A percentile compares a stretch with the other conserved stretches of the same genome.
phyloP scores from a whole-genome alignment of 2,113 vertebrate species.

The Galbula dea region DNA sequence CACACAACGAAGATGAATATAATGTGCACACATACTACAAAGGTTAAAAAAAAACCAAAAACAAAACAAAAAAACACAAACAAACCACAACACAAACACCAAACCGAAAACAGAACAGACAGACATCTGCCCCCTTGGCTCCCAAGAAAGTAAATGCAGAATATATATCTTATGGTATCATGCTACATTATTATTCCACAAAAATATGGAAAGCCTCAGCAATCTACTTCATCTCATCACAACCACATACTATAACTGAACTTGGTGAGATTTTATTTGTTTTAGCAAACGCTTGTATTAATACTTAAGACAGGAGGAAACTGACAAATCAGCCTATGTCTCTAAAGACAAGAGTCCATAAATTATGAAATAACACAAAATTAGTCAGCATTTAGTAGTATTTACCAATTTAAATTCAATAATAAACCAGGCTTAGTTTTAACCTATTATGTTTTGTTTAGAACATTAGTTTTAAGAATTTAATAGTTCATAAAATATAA shows the following conservation, averaged over 20 bases:
- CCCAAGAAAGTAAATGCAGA: neutral
- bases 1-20: neutral
- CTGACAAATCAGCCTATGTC: neutral
- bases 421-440: neutral
- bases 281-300: neutral
- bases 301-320: neutral
- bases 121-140: neutral
- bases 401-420: neutral
- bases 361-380: neutral
- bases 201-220: neutral
- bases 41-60: neutral
- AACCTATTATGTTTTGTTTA: neutral
- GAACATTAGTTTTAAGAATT: neutral
- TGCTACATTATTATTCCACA: neutral
- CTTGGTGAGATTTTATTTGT: neutral
- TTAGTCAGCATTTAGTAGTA: neutral
- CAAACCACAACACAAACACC: neutral
- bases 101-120: no score
- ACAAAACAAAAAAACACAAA: no score
- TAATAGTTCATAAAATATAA: neutral
- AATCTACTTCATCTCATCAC: neutral
- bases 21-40: neutral
- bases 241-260: neutral
- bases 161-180: neutral
- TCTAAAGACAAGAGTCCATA: neutral